A percentile compares a stretch with the other conserved stretches of the same genome.
phyloP scores from a whole-genome alignment of 2,113 vertebrate species.

The Collichthys lucidus region DNA sequence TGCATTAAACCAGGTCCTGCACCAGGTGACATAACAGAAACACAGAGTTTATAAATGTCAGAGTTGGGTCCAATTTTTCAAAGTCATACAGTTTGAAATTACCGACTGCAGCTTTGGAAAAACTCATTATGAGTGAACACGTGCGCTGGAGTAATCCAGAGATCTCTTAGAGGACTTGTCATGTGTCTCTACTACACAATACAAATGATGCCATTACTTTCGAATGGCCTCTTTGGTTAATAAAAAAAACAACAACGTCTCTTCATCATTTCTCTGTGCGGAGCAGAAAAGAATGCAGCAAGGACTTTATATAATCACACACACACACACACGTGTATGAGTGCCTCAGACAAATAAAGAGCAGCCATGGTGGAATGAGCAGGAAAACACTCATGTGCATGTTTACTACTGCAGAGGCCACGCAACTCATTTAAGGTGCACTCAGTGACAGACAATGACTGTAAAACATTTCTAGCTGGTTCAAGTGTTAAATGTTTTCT shows the following conservation, averaged over 20 bases:
- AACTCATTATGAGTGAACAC: neutral
- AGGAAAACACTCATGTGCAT: neutral
- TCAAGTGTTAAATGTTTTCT: neutral
- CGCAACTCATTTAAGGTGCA: neutral
- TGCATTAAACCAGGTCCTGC: neutral
- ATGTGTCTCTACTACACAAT: neutral
- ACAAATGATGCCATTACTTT: neutral
- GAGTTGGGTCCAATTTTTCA: neutral
- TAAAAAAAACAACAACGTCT: neutral
- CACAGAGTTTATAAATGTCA: neutral
- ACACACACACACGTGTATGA: neutral
- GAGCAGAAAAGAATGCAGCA: neutral
- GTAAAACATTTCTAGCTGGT: neutral
- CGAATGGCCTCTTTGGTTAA: neutral
- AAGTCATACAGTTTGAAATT: neutral
- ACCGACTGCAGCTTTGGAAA: neutral
- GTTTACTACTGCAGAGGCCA: neutral
- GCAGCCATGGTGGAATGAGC: constrained; percentile 2
- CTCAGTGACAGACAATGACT: neutral
- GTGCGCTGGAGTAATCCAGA: neutral
- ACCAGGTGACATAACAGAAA: too few species aligned
- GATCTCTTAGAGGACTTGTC: neutral
- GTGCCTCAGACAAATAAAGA: neutral
- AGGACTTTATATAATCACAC: constrained; percentile 17
- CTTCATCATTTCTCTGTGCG: neutral